Evolutionary conservation across 2,113 vertebrate genomes (phyloP).

Genomic region (Sceloporus tristichus): DNA sequence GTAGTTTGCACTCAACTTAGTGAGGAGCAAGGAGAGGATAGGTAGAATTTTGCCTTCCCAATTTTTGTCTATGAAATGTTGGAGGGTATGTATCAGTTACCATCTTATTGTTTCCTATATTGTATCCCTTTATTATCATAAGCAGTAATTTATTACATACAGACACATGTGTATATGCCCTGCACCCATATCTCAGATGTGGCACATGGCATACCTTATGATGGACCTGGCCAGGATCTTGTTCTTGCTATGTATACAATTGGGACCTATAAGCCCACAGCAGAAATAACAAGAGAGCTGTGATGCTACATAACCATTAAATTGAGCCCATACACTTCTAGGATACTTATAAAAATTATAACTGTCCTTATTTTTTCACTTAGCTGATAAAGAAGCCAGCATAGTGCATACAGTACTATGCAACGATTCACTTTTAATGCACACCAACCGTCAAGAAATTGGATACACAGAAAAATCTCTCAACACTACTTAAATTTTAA

Average conservation of each 20-base stretch:
- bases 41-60: too few relatives aligned
- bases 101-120: too few relatives aligned
- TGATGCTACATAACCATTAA: slow-evolving; percentile 56
- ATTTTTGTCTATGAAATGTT: too few relatives aligned
- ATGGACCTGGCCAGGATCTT: slow-evolving; percentile 5
- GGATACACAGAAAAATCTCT: slow-evolving; percentile 69
- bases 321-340: slow-evolving; percentile 56
- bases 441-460: slow-evolving; percentile 69
- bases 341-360: slow-evolving; percentile 57
- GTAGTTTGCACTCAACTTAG: too few relatives aligned
- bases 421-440: slow-evolving; percentile 70
- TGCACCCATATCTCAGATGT: neutral
- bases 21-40: too few relatives aligned
- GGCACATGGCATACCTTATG: neutral
- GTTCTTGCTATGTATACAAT: slow-evolving; percentile 5
- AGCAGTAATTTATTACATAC: neutral
- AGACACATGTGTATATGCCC: neutral
- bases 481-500: slow-evolving; percentile 78
- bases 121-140: too few relatives aligned
- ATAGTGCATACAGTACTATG: slow-evolving; percentile 61
- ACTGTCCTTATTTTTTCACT: slow-evolving; percentile 57
- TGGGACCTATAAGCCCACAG: neutral
- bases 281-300: slow-evolving; percentile 40
- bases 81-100: too few relatives aligned
- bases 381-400: slow-evolving; percentile 61